These are phyloP conservation scores for Diaperis boleti DNA, from an alignment of 2,888 invertebrate species.

Conservation along the genomic window DNA sequence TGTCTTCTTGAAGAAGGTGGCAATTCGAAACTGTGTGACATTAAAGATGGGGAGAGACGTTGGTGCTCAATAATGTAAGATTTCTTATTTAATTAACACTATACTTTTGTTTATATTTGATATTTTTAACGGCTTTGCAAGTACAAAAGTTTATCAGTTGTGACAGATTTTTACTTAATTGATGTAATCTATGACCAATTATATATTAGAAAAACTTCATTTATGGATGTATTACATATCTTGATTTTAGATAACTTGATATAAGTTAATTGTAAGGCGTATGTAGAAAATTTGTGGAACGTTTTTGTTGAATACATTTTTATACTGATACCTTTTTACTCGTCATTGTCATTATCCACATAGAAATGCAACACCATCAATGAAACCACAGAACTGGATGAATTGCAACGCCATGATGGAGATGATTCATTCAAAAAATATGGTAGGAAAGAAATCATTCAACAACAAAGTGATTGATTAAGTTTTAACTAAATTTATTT, in stretches of 20 bases:
- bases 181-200: conserved; percentile 1
- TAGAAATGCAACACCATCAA: too few species aligned
- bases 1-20: conserved; percentile 50
- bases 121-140: conserved; percentile 7
- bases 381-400: too few species aligned
- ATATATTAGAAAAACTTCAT: too few species aligned
- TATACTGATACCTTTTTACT: neutral
- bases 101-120: conserved; percentile 2
- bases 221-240: too few species aligned
- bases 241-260: neutral
- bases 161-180: conserved; percentile 13
- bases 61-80: conserved; percentile 40
- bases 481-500: too few species aligned
- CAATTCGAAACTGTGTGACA: conserved; percentile 16
- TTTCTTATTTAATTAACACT: neutral
- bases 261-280: neutral
- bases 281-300: conserved; percentile 7
- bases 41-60: conserved; percentile 26
- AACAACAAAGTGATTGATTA: too few species aligned
- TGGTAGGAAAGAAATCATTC: too few species aligned
- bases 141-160: conserved; percentile 23
- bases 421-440: too few species aligned
- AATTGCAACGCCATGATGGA: too few species aligned
- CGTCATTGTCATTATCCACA: too few species aligned
- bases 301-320: conserved; percentile 13